Evolutionary conservation across 2,888 invertebrate species (phyloP), one percentile per base, ranked within the genome.

Genomic region (Tetrapedia diversipes): DNA sequence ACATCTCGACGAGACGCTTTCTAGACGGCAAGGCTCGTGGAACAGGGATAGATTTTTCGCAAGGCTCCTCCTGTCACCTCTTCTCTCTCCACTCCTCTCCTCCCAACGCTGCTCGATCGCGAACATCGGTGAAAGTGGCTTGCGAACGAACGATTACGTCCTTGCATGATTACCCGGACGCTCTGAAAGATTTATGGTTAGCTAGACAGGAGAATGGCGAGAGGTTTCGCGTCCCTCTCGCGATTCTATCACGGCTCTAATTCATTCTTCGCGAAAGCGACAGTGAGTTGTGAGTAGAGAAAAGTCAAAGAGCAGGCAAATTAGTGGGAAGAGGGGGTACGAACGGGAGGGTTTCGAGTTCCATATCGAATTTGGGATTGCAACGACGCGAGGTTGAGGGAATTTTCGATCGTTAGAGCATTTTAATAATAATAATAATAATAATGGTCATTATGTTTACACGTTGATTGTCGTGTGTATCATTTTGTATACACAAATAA

Each of bases 51-150:
- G 41, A 67, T 57, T 61, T 67, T 57, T 75, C 60, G 45, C 24
- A 16, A 10, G 10, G 59, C 37, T 53, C 59, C 45, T 57, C 34
- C n/a, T n/a, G 22, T 14, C 39, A 34, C 14, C 43, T 41, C 57
- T 45, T 7, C 4, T 63, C 54, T 43, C 22, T 29, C 32, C 7
- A n/a, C 16, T 43, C 24, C 14, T 22, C 37, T 4, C 29, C 29
- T 51, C 32, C 14, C 37, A 45, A n/a, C 10, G 53, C 32, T 47
- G 71, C 56, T 63, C 37, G 53, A 77, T 66, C 67, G 65, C 70
- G 67, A 73, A 57, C 67, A 47, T 56, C 22, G 32, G 78, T 80
- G 78, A 80, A 83, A 80, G 78, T 59, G 45, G 32, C 14, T 32
- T 19, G 29, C 47, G 60, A 49, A 43, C 47, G 43, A 14, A 39